Evolutionary conservation across 2,888 invertebrate species (phyloP), one percentile per base, ranked within the genome.

Genomic region (Epinotia bilunana): DNA sequence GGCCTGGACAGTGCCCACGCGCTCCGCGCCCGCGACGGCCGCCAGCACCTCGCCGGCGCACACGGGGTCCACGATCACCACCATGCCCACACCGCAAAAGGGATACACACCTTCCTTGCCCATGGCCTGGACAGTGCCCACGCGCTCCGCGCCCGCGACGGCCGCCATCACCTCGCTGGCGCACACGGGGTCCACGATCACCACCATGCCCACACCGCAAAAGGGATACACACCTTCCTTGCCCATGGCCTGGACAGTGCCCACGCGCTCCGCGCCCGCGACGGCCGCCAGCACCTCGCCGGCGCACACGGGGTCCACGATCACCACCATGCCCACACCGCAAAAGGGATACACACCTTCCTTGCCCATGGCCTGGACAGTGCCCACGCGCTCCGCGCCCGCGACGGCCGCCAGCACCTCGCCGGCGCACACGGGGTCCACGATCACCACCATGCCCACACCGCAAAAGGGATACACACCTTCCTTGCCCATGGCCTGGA

Each of bases 171-270:
- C 83, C 68, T 92, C 91, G 0, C 94, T 87, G 77, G 95, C 95
- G 49, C 96, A 86, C n/a, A 93, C 87, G 4, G 95, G 93, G 16
- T 95, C 95, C 11, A 97, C 96, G 57, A 99, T 95, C 64, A 98
- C 88, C 28, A 98, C 95, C 90, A 97, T 97, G 0, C 99, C 99
- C 60, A 99, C 95, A 0, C 99, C 99, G 90, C 99, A 99, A 92
- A n/a, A n/a, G n/a, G n/a, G n/a, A n/a, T n/a, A n/a, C 23, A 28
- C 72, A 93, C 93, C 93, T 83, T 91, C 90, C 74, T 84, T 86
- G 6, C 87, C 90, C 43, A 92, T 83, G 53, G 86, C 86, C 49
- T 94, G 86, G 0, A 95, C 90, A 0, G 57, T 76, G 33, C 95
- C 95, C 33, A 95, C 87, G 0, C 95, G 81, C 18, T 90, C 90